These are phyloP conservation scores for Apodemus agrarius DNA, from an alignment of 2,797 vertebrate species.

Conservation along the genomic window DNA sequence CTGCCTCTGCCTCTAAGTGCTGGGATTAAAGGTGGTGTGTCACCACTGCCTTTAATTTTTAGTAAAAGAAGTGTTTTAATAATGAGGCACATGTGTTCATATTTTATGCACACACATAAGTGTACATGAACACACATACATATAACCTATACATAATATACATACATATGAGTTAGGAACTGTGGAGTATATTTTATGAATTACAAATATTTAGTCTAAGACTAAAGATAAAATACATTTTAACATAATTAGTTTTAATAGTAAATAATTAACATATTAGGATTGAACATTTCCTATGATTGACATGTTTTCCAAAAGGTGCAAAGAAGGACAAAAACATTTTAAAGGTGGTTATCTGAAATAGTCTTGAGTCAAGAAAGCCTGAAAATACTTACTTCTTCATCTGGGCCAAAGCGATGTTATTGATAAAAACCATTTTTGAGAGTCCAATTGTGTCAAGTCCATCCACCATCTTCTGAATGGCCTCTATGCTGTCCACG, in stretches of 20 bases:
- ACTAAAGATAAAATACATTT: slow-evolving; percentile 57
- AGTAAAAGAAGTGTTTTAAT: slow-evolving; percentile 5
- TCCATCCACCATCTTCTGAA: slow-evolving; percentile 85
- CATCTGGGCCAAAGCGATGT: slow-evolving; percentile 90
- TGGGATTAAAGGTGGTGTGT: too few species aligned
- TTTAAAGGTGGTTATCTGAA: slow-evolving; percentile 21
- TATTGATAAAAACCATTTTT: slow-evolving; percentile 91
- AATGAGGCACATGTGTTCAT: background rate
- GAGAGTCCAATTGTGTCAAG: slow-evolving; percentile 84
- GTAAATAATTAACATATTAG: background rate
- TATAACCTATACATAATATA: background rate
- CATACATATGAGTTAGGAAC: background rate
- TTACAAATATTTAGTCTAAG: background rate
- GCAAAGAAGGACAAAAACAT: background rate
- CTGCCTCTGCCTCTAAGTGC: too few species aligned
- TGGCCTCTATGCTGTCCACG: slow-evolving; percentile 85
- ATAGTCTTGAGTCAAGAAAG: background rate
- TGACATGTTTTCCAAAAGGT: background rate
- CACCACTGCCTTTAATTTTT: background rate
- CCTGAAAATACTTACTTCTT: slow-evolving; percentile 90
- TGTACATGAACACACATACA: background rate
- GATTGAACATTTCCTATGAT: background rate
- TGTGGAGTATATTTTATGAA: background rate
- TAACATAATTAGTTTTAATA: slow-evolving; percentile 30
- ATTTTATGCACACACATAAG: background rate